Conservation (phyloP, 2,797 vertebrate species). For the Coregonus suidteri region DNA sequence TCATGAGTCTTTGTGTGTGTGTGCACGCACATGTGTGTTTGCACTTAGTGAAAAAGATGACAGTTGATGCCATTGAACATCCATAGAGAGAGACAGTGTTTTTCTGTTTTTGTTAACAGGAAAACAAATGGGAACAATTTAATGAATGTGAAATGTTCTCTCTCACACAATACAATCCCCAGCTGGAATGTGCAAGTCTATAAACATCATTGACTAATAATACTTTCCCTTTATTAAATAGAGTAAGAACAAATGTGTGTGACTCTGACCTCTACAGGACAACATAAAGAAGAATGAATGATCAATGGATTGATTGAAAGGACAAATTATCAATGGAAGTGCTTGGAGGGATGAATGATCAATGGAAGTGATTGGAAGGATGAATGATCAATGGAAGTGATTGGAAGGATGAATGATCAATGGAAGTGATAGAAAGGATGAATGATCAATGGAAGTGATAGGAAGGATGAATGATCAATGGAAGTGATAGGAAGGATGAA, state of each 20-base stretch:
- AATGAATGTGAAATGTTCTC: neutral
- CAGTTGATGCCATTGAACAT: neutral
- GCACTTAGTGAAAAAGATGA: neutral
- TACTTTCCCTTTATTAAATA: neutral
- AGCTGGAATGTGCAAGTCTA: neutral
- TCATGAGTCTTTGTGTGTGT: neutral
- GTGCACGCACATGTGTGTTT: neutral
- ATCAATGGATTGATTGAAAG: too few relatives aligned
- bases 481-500: too few relatives aligned
- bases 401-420: too few relatives aligned
- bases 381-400: too few relatives aligned
- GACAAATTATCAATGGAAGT: too few relatives aligned
- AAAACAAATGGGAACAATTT: neutral
- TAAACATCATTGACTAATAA: neutral
- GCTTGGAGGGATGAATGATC: too few relatives aligned
- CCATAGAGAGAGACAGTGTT: neutral
- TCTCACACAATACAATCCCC: neutral
- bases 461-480: too few relatives aligned
- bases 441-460: too few relatives aligned
- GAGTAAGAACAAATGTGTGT: neutral
- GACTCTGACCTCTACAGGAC: neutral
- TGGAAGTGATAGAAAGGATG: too few relatives aligned
- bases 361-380: too few relatives aligned
- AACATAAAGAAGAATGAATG: neutral
- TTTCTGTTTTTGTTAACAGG: neutral